Evolutionary conservation across 2,113 vertebrate species (phyloP).

Genomic region (Petrocephalus zakoni): DNA sequence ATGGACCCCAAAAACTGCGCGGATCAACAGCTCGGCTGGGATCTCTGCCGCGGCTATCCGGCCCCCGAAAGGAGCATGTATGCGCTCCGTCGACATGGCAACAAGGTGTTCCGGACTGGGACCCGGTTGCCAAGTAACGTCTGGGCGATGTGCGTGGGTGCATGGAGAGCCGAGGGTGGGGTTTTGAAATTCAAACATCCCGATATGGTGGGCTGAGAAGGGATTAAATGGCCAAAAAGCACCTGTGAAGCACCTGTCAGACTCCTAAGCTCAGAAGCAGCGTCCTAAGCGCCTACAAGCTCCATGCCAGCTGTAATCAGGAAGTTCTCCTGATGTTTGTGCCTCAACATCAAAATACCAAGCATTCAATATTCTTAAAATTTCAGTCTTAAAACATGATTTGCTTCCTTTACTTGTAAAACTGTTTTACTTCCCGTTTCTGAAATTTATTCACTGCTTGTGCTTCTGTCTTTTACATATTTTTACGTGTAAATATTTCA

Average conservation of each 20-base stretch:
- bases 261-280: not conserved
- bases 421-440: not conserved
- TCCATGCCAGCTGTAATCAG: not conserved
- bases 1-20: not conserved
- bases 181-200: not conserved
- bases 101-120: slow-evolving; percentile 23
- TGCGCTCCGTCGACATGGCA: slow-evolving; percentile 34
- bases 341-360: not conserved
- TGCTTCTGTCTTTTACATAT: not conserved
- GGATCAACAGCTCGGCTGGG: slow-evolving; percentile 25
- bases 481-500: not conserved
- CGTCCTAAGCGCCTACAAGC: not conserved
- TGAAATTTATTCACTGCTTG: not conserved
- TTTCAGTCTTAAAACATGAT: not conserved
- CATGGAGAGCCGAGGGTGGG: slow-evolving; percentile 28
- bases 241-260: not conserved
- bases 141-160: slow-evolving; percentile 31
- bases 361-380: not conserved
- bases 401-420: too few species aligned
- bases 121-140: slow-evolving; percentile 42
- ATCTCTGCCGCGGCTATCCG: slow-evolving; percentile 11
- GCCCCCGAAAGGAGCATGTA: slow-evolving; percentile 14
- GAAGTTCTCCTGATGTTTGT: not conserved
- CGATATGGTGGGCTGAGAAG: slow-evolving; percentile 23
- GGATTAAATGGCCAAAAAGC: not conserved